phyloP scores from a whole-genome alignment of 2,888 invertebrate genomes.

The Carcina quercana region DNA sequence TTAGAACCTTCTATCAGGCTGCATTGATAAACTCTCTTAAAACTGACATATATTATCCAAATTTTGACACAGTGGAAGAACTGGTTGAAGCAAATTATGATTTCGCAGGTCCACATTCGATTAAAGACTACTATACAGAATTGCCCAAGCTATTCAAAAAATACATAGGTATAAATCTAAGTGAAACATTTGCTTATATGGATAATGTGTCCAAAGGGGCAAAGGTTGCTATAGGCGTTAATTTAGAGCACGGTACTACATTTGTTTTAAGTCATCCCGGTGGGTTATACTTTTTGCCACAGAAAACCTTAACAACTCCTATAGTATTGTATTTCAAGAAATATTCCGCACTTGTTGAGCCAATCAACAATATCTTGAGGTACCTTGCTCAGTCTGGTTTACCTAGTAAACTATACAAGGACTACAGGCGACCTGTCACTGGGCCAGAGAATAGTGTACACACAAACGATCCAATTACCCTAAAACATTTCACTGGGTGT shows the following conservation, averaged over 20 bases:
- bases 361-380: conserved; percentile 34
- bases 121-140: conserved; percentile 47
- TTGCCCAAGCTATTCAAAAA: conserved; percentile 35
- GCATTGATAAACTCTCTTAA: conserved; percentile 48
- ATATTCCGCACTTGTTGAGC: conserved; percentile 36
- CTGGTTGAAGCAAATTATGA: conserved; percentile 35
- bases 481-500: conserved; percentile 47
- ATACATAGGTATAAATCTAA: conserved; percentile 33
- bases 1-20: conserved; percentile 55
- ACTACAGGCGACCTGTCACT: conserved; percentile 20
- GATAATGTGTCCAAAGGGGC: conserved; percentile 34
- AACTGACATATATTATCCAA: conserved; percentile 34
- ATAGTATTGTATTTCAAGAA: conserved; percentile 51
- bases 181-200: conserved; percentile 30
- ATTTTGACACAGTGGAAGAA: conserved; percentile 41
- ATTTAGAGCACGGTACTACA: conserved; percentile 29
- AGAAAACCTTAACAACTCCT: conserved; percentile 35
- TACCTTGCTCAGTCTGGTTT: conserved; percentile 42
- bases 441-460: conserved; percentile 7
- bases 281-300: conserved; percentile 34
- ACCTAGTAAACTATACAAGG: conserved; percentile 34
- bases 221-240: conserved; percentile 46
- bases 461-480: conserved; percentile 29
- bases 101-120: conserved; percentile 42
- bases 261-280: conserved; percentile 28